Conservation (phyloP, 2,797 vertebrate species). For the Rhinatrema bivittatum region DNA sequence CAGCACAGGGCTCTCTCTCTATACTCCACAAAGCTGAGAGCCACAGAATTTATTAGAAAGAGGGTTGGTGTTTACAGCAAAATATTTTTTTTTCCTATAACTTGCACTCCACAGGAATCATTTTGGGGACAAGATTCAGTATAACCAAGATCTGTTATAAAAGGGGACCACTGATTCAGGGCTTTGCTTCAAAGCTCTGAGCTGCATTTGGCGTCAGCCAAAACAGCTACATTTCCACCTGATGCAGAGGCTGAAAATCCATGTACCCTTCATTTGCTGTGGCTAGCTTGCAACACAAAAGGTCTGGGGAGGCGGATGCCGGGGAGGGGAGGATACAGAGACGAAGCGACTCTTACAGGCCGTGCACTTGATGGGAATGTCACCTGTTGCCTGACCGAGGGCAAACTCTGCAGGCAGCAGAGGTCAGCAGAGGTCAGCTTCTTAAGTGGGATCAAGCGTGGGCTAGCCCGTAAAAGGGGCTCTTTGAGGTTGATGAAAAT, state of each 20-base stretch:
- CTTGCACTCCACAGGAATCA: too few species aligned
- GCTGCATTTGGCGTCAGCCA: background rate
- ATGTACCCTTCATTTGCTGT: conserved; percentile 15
- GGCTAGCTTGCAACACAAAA: background rate
- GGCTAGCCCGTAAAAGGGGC: conserved; percentile 60
- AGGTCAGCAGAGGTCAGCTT: conserved; percentile 49
- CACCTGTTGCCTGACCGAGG: conserved; percentile 54
- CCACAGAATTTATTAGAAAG: too few species aligned
- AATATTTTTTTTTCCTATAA: too few species aligned
- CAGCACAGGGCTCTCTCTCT: too few species aligned
- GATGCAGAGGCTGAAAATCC: conserved; percentile 12
- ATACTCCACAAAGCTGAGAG: too few species aligned
- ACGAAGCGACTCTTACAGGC: conserved; percentile 23
- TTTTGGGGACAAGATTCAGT: too few species aligned
- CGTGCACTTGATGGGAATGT: conserved; percentile 38
- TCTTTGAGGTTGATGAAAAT: conserved; percentile 56
- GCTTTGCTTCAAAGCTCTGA: too few species aligned
- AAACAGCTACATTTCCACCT: background rate
- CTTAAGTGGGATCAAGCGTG: conserved; percentile 39
- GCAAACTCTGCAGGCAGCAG: conserved; percentile 19
- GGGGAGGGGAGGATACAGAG: conserved; percentile 9
- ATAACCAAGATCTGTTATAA: too few species aligned
- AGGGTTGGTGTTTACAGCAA: too few species aligned
- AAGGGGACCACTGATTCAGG: too few species aligned
- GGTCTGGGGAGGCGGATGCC: too few species aligned